phyloP scores from a whole-genome alignment of 1,140 invertebrate genomes.

The Drosophila triauraria region DNA sequence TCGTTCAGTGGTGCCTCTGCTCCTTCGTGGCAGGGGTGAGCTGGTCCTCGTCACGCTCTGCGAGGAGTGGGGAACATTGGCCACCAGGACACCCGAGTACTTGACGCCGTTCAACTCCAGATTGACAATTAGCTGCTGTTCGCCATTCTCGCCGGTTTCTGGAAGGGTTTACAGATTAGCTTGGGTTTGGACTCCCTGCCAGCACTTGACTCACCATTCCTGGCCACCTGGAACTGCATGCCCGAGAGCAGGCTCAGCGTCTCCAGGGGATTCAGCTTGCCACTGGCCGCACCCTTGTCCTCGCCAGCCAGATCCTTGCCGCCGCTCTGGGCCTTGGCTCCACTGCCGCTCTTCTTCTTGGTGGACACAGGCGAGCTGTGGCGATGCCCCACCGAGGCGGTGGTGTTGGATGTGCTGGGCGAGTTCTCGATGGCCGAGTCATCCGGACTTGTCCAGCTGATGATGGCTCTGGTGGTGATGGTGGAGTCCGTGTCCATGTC shows the following conservation, averaged over 20 bases:
- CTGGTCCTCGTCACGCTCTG: constrained; percentile 19
- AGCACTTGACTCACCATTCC: constrained; percentile 89
- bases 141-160: constrained; percentile 90
- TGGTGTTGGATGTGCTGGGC: constrained; percentile 77
- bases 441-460: constrained; percentile 79
- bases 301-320: constrained; percentile 23
- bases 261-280: constrained; percentile 65
- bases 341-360: constrained; percentile 63
- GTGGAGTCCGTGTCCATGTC: constrained; percentile 52
- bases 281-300: constrained; percentile 11
- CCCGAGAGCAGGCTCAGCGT: constrained; percentile 85
- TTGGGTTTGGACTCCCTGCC: background rate
- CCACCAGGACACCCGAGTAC: constrained; percentile 95
- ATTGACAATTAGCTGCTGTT: constrained; percentile 96
- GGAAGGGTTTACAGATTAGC: constrained; percentile 41
- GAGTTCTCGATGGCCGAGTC: constrained; percentile 83
- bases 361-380: constrained; percentile 79
- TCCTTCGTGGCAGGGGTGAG: constrained; percentile 16
- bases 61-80: constrained; percentile 86
- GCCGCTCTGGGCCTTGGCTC: constrained; percentile 59
- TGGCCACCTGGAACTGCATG: constrained; percentile 95
- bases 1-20: background rate
- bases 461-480: constrained; percentile 68
- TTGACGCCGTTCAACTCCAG: constrained; percentile 98
- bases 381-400: constrained; percentile 62